Conservation (phyloP, 2,888 invertebrate species). For the Cecidostiba fungosa region DNA sequence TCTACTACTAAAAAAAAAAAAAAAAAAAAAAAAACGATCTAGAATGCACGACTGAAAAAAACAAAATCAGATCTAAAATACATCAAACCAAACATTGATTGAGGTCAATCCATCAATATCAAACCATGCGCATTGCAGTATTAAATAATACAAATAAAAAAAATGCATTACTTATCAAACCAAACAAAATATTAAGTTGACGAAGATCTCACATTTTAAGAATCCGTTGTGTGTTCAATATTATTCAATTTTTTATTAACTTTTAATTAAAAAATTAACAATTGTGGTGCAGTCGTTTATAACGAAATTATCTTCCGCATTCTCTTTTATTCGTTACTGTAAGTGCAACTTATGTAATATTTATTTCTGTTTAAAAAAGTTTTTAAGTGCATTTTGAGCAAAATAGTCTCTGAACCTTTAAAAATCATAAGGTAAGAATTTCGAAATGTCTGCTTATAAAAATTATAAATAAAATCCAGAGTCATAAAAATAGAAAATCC, state of each 20-base stretch:
- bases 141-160: slow-evolving; percentile 23
- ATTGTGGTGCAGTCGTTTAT: no score
- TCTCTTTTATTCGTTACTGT: no score
- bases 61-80: neutral
- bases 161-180: neutral
- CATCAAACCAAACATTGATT: neutral
- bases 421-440: neutral
- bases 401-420: neutral
- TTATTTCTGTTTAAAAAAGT: no score
- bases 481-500: neutral
- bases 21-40: neutral
- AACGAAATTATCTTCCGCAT: no score
- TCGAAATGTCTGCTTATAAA: neutral
- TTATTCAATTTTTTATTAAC: slow-evolving; percentile 21
- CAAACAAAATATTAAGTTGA: neutral
- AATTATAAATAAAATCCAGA: neutral
- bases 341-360: no score
- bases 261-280: neutral
- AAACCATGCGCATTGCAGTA: slow-evolving; percentile 48
- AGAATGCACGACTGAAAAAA: slow-evolving; percentile 10
- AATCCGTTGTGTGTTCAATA: slow-evolving; percentile 15
- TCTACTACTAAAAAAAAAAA: slow-evolving; percentile 5
- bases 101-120: neutral
- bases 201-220: slow-evolving; percentile 37
- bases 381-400: no score